A percentile compares a stretch with the other conserved stretches of the same genome.
Conservation (phyloP, 2,113 vertebrate species). For the Sula dactylatra region DNA sequence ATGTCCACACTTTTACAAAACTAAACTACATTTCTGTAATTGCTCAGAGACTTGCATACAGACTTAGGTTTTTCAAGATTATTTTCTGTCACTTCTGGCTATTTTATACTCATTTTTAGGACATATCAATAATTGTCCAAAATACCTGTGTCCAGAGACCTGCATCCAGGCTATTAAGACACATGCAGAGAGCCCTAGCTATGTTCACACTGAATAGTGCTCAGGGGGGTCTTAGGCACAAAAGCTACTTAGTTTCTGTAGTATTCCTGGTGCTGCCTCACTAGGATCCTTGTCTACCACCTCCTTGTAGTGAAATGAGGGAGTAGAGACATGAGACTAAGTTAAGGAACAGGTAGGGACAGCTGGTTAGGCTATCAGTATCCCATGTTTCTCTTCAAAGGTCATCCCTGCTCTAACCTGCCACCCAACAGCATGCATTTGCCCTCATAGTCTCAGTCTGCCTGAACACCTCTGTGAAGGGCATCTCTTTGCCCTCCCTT, state of each 20-base stretch:
- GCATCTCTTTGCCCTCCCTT: not conserved
- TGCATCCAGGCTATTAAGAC: not conserved
- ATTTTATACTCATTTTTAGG: not conserved
- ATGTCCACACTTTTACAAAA: not conserved
- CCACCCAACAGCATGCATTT: not conserved
- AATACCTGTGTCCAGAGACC: not conserved
- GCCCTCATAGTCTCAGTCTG: not conserved
- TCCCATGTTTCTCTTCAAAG: not conserved
- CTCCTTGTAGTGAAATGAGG: not conserved
- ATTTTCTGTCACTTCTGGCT: not conserved
- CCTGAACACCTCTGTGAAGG: not conserved
- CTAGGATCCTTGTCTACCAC: not conserved
- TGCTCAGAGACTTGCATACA: not conserved
- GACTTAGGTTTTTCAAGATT: not conserved
- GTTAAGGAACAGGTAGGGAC: not conserved
- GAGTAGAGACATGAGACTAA: not conserved
- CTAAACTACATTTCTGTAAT: not conserved
- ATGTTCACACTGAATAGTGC: fast-evolving
- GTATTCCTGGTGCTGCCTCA: not conserved
- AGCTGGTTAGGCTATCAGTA: not conserved
- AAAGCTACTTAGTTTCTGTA: not conserved
- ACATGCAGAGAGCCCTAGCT: not conserved
- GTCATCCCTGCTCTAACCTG: not conserved
- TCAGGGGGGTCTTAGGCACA: not conserved
- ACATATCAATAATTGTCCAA: not conserved